phyloP scores from a whole-genome alignment of 2,888 invertebrate species.

The Pollenia angustigena region DNA sequence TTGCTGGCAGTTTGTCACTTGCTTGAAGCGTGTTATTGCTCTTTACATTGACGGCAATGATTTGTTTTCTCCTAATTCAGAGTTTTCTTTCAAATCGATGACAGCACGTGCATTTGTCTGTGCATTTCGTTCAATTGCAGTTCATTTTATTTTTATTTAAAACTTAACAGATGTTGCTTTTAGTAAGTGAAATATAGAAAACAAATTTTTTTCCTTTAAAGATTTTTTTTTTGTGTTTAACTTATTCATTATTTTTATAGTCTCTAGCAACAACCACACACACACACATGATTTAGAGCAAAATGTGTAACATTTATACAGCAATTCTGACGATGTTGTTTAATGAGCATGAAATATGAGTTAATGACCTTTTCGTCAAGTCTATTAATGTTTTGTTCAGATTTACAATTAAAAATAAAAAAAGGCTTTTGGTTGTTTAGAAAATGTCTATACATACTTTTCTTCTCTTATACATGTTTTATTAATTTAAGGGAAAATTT shows the following conservation, averaged over 20 bases:
- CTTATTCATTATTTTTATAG: conserved; percentile 46
- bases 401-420: not conserved
- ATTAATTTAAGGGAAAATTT: no score
- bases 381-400: conserved; percentile 20
- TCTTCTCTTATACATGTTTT: no score
- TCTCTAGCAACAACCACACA: not conserved
- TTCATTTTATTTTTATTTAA: conserved; percentile 8
- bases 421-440: not conserved
- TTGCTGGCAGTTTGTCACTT: conserved; percentile 71
- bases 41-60: conserved; percentile 66
- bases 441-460: no score
- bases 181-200: conserved; percentile 19
- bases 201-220: conserved; percentile 34
- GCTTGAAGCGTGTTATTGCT: conserved; percentile 71
- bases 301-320: conserved; percentile 61
- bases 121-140: conserved; percentile 35
- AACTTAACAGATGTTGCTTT: conserved; percentile 67
- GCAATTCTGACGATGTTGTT: conserved; percentile 47
- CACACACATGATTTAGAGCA: conserved; percentile 9
- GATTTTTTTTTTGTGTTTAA: conserved; percentile 26
- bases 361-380: conserved; percentile 68
- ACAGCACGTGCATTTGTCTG: conserved; percentile 63
- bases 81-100: conserved; percentile 45
- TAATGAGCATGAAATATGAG: conserved; percentile 58
- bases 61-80: conserved; percentile 67